Conservation (phyloP, 2,888 invertebrate species). For the Microplitis manilae region DNA sequence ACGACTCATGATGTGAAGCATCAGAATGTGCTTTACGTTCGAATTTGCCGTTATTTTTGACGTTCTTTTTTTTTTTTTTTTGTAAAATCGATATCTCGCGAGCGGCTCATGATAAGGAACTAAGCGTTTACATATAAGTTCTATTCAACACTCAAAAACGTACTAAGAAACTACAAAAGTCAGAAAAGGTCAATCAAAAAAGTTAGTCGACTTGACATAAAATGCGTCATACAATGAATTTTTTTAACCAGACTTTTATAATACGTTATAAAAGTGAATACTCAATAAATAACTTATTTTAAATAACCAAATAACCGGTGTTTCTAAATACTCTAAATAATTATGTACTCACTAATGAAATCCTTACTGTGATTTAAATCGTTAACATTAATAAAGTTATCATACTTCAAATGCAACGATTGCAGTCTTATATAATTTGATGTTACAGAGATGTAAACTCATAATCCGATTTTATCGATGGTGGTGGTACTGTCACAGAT, state of each 20-base stretch:
- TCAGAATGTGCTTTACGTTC: too few relatives aligned
- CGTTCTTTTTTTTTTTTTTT: too few relatives aligned
- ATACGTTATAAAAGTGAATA: neutral
- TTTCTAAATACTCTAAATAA: neutral
- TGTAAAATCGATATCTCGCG: too few relatives aligned
- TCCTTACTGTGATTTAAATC: neutral
- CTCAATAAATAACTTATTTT: neutral
- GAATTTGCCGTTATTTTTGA: too few relatives aligned
- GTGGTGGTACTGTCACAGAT: conserved; percentile 63
- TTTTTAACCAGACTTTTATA: neutral
- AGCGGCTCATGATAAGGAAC: too few relatives aligned
- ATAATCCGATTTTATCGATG: conserved; percentile 88
- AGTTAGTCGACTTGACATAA: too few relatives aligned
- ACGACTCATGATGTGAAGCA: too few relatives aligned
- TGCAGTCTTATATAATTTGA: conserved; percentile 10
- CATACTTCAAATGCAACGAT: conserved; percentile 2
- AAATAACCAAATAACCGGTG: neutral
- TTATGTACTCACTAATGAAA: neutral
- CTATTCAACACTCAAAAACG: too few relatives aligned
- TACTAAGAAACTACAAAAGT: too few relatives aligned
- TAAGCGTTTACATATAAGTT: too few relatives aligned
- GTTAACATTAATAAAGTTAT: neutral
- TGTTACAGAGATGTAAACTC: conserved; percentile 85
- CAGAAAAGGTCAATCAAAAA: too few relatives aligned
- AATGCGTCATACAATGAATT: neutral